Conservation (phyloP, 2,888 invertebrate species). For the Hoplodrina ambigua region DNA sequence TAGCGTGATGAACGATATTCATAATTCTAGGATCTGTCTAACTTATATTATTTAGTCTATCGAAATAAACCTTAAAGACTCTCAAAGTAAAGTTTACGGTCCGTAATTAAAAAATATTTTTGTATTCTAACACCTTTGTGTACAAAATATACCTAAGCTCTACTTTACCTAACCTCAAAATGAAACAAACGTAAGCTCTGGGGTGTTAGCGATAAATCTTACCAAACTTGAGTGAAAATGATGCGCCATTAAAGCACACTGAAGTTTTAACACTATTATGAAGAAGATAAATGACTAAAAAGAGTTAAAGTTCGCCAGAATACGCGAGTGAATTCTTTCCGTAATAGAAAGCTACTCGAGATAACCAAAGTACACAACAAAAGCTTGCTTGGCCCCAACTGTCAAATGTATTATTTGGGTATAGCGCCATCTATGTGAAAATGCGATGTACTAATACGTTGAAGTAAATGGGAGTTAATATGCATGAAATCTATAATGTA, state of each 20-base stretch:
- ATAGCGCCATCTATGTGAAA: conserved; percentile 47
- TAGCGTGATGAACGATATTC: background rate
- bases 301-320: background rate
- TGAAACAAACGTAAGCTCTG: conserved; percentile 54
- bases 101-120: background rate
- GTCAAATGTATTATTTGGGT: conserved; percentile 27
- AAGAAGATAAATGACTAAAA: background rate
- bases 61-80: background rate
- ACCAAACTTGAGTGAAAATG: conserved; percentile 44
- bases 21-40: background rate
- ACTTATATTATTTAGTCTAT: background rate
- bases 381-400: conserved; percentile 33
- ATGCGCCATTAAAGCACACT: conserved; percentile 29
- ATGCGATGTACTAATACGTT: background rate
- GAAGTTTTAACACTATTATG: background rate
- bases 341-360: conserved; percentile 15
- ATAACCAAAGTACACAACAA: background rate
- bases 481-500: too few species aligned
- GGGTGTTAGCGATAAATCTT: conserved; percentile 26
- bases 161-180: conserved; percentile 62
- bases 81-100: background rate
- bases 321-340: background rate
- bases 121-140: conserved; percentile 11
- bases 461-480: too few species aligned
- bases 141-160: conserved; percentile 57